Base-by-base conservation (phyloP, 2,888 invertebrate species). In the Andrena flavipes region DNA sequence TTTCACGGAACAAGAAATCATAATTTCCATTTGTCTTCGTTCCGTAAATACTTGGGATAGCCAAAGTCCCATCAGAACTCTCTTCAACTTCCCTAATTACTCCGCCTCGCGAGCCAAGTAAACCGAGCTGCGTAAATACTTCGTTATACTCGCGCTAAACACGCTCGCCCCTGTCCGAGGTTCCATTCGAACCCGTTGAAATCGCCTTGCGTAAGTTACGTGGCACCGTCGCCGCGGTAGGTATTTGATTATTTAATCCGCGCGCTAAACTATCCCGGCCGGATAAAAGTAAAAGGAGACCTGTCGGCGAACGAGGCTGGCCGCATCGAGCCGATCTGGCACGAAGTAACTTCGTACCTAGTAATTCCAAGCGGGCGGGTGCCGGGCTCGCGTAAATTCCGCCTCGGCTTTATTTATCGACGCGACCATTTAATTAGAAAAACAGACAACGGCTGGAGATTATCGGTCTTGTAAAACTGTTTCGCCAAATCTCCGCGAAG, bases 1-100 rank as follows among this genome's bases (percentile, higher is more conserved):
- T 73, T 51, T 29, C 68, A 54, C 60, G 23, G 75, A 75, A 84
- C 79, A 82, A 84, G 84, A 84, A 82, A 84, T 82, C 84, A 84
- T 84, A 84, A 84, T 84, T 82, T 84, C 79, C 84, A 84, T 84
- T 84, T 84, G 82, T 84, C 84, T 82, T 84, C 82, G 78, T 79
- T 84, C 76, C 82, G 84, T 82, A 84, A 84, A 84, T 82, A 84
- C 63, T 82, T 79, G 42, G 82, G 79, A 79, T 78, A 60, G 75
- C 75, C 82, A 4, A 79, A 75, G 68, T 68, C 82, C 82, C 79
- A 82, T 84, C 82, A 82, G 69, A 84, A 84, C 79, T 84, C 82
- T 51, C 84, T 79, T 73, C 78, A 84, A 84, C 84, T 84, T 82
- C 79, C 35, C 84, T 84, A 84, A 84, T 84, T 84, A 84, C 84